Evolutionary conservation across 2,797 vertebrate species (phyloP), one percentile per base, ranked within the genome.

Genomic region (Microchirus variegatus): DNA sequence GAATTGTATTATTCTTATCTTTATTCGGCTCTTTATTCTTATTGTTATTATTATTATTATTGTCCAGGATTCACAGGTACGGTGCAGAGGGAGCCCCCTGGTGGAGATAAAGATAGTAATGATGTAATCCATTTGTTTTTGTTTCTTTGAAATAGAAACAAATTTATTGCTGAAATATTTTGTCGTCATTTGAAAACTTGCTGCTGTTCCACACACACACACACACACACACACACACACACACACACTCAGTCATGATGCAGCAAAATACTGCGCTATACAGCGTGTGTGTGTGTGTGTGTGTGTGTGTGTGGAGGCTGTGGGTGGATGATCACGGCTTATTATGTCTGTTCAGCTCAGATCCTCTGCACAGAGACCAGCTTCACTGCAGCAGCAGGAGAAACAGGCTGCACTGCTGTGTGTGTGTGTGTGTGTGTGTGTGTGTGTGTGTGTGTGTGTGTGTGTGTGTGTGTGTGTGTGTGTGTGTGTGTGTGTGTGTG

Each of bases 301-400:
- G 64, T 53, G 71, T 61, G 61, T 51, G 63, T 55, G 57, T 31
- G 59, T 14, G 4, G 1, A 42, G 50, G 51, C 35, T 70, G 77
- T 73, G 83, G 60, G 82, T 74, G 82, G 72, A 78, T 82, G 79
- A 79, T 82, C 67, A 44, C 56, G 63, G 67, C 68, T 84, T 63
- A 77, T 77, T 76, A 73, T 70, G 78, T 80, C 78, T 72, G 64
- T 55, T 67, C 59, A 70, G 67, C 73, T 80, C 72, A 75, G 75
- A 86, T 81, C 67, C 55, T 59, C 31, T 18, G 69, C 75, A 73
- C 63, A 53, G 2, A 9, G 2, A 80, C n/a, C 71, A 67, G 74
- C 65, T 80, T 70, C 56, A 73, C 85, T 85, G 85, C 80, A 76
- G 80, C 73, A 61, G 42, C 6, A 57, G 45, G 55, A 75, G 66